Percentiles rank a stretch among this genome's conserved stretches.
Conservation (phyloP, 2,888 invertebrate species). For the Nymphalis c-album region DNA sequence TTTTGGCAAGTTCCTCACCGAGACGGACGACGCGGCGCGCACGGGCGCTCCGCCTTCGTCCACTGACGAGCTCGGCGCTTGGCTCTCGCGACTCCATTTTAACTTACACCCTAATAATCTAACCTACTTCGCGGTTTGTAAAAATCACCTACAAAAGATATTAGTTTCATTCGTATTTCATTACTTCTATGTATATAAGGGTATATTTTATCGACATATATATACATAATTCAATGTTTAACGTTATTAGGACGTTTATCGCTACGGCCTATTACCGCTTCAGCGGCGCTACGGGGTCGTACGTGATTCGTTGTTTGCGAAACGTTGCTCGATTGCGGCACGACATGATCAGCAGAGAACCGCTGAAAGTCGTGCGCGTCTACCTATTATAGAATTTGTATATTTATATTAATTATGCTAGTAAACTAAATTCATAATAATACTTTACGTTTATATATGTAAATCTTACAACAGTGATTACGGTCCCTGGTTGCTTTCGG, state of each 20-base stretch:
- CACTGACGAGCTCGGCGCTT: conserved; percentile 62
- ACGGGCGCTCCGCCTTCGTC: conserved; percentile 57
- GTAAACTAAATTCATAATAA: conserved; percentile 79
- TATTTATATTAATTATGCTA: conserved; percentile 71
- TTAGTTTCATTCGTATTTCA: conserved; percentile 80
- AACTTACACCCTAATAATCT: conserved; percentile 74
- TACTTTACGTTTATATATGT: conserved; percentile 74
- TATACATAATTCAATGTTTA: conserved; percentile 68
- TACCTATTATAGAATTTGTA: conserved; percentile 66
- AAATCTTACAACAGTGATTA: conserved; percentile 67
- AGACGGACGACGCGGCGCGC: conserved; percentile 53
- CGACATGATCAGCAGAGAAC: conserved; percentile 51
- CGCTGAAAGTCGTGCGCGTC: conserved; percentile 44
- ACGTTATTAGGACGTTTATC: conserved; percentile 73
- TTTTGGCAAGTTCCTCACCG: conserved; percentile 76
- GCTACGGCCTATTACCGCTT: conserved; percentile 67
- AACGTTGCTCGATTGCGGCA: conserved; percentile 77
- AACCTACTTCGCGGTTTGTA: conserved; percentile 81
- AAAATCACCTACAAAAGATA: conserved; percentile 83
- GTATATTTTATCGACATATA: conserved; percentile 78
- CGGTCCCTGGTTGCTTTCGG: conserved; percentile 69
- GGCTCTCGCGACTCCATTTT: conserved; percentile 72
- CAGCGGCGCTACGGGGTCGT: conserved; percentile 75
- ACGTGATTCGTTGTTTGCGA: conserved; percentile 81
- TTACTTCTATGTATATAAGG: conserved; percentile 79